Conservation (phyloP, 2,797 vertebrate species). For the Brachyalestes nurse region DNA sequence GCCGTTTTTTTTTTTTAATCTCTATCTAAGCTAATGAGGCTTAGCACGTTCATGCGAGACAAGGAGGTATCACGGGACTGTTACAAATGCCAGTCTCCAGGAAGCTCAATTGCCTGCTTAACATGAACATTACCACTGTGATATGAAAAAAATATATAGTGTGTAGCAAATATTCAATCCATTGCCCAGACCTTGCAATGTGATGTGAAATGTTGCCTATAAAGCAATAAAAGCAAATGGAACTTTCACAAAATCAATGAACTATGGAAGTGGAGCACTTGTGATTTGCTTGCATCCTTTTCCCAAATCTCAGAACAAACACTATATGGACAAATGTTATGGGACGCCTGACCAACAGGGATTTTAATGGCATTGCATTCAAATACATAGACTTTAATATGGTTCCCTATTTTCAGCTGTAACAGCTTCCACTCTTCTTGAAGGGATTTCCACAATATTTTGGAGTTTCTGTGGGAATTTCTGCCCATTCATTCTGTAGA, state of each 20-base stretch:
- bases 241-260: background rate
- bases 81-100: background rate
- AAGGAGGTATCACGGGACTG: background rate
- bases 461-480: too few relatives aligned
- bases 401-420: too few relatives aligned
- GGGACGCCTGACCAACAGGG: too few relatives aligned
- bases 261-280: background rate
- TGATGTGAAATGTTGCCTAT: background rate
- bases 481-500: too few relatives aligned
- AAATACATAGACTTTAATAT: too few relatives aligned
- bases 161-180: background rate
- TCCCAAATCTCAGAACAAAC: background rate
- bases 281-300: background rate
- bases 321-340: too few relatives aligned
- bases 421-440: too few relatives aligned
- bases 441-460: too few relatives aligned
- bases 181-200: background rate
- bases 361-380: too few relatives aligned
- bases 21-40: background rate
- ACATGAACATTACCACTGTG: background rate
- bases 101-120: background rate
- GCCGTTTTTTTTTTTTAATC: too few relatives aligned
- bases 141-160: background rate
- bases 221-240: background rate
- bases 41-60: background rate